Evolutionary conservation across 2,888 invertebrate species (phyloP), one percentile per base, ranked within the genome.

Genomic region (Sarcophaga variegata): DNA sequence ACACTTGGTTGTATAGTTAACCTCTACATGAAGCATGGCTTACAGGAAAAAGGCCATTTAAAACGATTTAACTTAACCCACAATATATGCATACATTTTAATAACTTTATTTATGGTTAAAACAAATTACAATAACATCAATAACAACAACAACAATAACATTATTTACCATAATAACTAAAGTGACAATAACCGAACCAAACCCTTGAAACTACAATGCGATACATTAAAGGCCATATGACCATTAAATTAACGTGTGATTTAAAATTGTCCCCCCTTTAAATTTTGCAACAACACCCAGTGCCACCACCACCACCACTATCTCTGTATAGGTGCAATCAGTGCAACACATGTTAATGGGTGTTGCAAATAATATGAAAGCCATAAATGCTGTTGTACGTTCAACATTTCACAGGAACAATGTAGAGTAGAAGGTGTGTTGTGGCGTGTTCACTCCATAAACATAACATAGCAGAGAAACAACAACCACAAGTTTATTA

Each of bases 41-140:
- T 74, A 54, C 47, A 75, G 54, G 12, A 25, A 79, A 83, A 74
- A 75, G 81, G 64, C 20, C 67, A 77, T 83, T 81, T 86, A 80
- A 83, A 86, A 80, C 67, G 76, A 80, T 86, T 86, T 67, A 77
- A 83, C 72, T 81, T 45, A 72, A 64, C 67, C 86, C 80, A 81
- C 80, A 77, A 83, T 81, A 83, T 83, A 81, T 67, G 70, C 66
- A 67, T 60, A 66, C 79, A 47, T 81, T 81, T 84, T 87, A 87
- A 84, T 84, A 87, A 87, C 78, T 87, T 87, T 84, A 81, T 86
- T 86, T 81, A 87, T 81, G 78, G 62, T 25, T 70, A 67, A 67
- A 72, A 78, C 77, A 87, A 76, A 66, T 76, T 70, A 49, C 66
- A 27, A 70, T 75, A 74, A 66, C 27, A 66, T 37, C 59, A 67